phyloP scores from a whole-genome alignment of 1,140 invertebrate species.

The Scaptodrosophila lebanonensis region DNA sequence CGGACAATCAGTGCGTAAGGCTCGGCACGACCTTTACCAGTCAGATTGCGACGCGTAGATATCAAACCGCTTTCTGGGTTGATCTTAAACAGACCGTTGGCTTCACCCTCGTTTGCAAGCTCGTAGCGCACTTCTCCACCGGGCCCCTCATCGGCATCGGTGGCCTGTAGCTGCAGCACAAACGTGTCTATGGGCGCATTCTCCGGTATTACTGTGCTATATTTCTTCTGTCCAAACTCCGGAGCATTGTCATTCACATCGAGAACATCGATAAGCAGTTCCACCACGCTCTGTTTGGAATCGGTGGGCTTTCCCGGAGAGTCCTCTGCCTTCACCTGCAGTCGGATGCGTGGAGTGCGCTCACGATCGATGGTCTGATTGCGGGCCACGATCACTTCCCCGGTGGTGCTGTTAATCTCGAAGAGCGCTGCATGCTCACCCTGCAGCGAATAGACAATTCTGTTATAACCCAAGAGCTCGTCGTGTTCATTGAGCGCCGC shows the following conservation, averaged over 20 bases:
- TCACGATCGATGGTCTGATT: slow-evolving; percentile 87
- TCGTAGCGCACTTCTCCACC: slow-evolving; percentile 84
- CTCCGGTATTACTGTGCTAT: slow-evolving; percentile 81
- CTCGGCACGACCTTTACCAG: slow-evolving; percentile 83
- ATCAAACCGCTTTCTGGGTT: slow-evolving; percentile 84
- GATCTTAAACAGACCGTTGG: slow-evolving; percentile 83
- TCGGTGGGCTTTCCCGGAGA: slow-evolving; percentile 83
- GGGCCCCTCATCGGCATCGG: slow-evolving; percentile 85
- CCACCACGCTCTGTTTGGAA: slow-evolving; percentile 80
- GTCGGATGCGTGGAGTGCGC: slow-evolving; percentile 82
- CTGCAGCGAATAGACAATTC: slow-evolving; percentile 83
- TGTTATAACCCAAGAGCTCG: slow-evolving; percentile 82
- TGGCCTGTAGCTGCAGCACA: slow-evolving; percentile 86
- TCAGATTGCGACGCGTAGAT: slow-evolving; percentile 81
- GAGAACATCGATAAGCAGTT: slow-evolving; percentile 84
- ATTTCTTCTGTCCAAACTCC: slow-evolving; percentile 77
- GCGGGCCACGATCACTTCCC: slow-evolving; percentile 82
- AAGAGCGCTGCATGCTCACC: slow-evolving; percentile 86
- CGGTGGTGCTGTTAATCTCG: slow-evolving; percentile 82
- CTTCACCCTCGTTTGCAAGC: slow-evolving; percentile 85
- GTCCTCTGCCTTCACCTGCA: slow-evolving; percentile 86
- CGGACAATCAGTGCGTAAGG: slow-evolving; percentile 84
- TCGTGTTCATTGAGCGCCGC: slow-evolving; percentile 81
- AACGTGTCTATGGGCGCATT: slow-evolving; percentile 83
- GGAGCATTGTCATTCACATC: slow-evolving; percentile 90